These are phyloP conservation scores for Caenorhabditis imperialis DNA, from an alignment of 2,888 invertebrate species.

Conservation along the genomic window DNA sequence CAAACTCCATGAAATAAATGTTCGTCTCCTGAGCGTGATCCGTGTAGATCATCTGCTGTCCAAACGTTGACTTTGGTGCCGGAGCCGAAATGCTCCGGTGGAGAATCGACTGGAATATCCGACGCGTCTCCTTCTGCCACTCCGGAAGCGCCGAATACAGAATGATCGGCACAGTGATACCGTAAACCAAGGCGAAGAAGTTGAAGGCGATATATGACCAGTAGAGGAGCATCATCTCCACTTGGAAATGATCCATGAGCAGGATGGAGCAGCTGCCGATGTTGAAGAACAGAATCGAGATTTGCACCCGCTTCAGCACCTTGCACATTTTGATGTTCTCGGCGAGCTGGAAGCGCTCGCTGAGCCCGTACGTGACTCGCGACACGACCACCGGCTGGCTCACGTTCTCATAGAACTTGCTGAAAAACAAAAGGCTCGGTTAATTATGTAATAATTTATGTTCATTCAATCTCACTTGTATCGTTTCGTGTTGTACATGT, in stretches of 20 bases:
- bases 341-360: slow-evolving; percentile 45
- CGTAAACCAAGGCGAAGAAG: slow-evolving; percentile 29
- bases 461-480: slow-evolving; percentile 12
- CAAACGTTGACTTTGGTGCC: slow-evolving; percentile 37
- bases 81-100: slow-evolving; percentile 5
- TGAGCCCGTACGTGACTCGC: slow-evolving; percentile 19
- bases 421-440: slow-evolving; percentile 9
- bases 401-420: slow-evolving; percentile 19
- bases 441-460: no score
- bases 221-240: slow-evolving; percentile 22
- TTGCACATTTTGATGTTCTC: slow-evolving; percentile 55
- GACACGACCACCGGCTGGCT: slow-evolving; percentile 2
- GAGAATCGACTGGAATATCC: slow-evolving; percentile 15
- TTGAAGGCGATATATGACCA: slow-evolving; percentile 42
- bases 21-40: slow-evolving; percentile 31
- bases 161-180: slow-evolving; percentile 40
- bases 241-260: slow-evolving; percentile 37
- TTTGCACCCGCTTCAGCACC: slow-evolving; percentile 41
- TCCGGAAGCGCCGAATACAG: slow-evolving; percentile 40
- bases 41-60: slow-evolving; percentile 49
- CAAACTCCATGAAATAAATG: slow-evolving; percentile 46
- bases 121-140: slow-evolving; percentile 44
- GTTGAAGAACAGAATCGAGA: slow-evolving; percentile 48
- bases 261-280: slow-evolving; percentile 35
- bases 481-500: slow-evolving; percentile 22